Evolutionary conservation across 2,888 invertebrate genomes (phyloP).

Genomic region (Trissolcus japonicus): DNA sequence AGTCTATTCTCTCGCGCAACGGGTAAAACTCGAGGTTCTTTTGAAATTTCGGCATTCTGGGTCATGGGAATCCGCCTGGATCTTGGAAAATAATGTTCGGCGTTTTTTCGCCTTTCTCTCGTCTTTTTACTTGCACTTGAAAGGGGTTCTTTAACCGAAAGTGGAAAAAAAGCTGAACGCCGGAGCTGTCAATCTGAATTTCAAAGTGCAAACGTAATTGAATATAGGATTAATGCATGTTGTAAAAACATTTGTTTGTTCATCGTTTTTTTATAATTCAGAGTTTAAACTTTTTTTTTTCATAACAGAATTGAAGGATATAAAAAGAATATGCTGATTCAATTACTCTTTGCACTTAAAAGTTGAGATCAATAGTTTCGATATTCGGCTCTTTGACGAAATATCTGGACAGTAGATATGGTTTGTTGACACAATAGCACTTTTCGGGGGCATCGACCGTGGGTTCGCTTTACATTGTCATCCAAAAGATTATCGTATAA

Average conservation of each 20-base stretch:
- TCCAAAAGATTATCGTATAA: too few species aligned
- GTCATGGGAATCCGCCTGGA: conserved; percentile 74
- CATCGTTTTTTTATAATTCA: neutral
- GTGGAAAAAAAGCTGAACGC: conserved; percentile 24
- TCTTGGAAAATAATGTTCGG: conserved; percentile 72
- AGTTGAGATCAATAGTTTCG: too few species aligned
- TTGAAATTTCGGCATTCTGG: conserved; percentile 72
- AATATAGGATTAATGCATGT: conserved; percentile 26
- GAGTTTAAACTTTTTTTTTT: neutral
- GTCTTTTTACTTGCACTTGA: conserved; percentile 56
- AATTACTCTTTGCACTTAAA: too few species aligned
- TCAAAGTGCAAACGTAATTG: conserved; percentile 28
- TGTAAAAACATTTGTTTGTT: neutral
- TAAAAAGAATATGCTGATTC: too few species aligned
- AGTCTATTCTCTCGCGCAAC: conserved; percentile 64
- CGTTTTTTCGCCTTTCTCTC: conserved; percentile 57
- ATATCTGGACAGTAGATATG: too few species aligned
- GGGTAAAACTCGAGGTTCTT: conserved; percentile 69
- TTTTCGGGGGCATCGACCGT: conserved; percentile 2
- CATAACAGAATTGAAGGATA: too few species aligned
- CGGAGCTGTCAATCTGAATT: conserved; percentile 22
- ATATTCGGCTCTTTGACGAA: too few species aligned
- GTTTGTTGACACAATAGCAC: conserved; percentile 5
- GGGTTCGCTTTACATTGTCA: too few species aligned
- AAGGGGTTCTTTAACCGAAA: conserved; percentile 54